Percentiles rank a stretch among this genome's conserved stretches.
Conservation (phyloP, 1,140 invertebrate genomes). For the Ceratoteleas bidentatus region DNA sequence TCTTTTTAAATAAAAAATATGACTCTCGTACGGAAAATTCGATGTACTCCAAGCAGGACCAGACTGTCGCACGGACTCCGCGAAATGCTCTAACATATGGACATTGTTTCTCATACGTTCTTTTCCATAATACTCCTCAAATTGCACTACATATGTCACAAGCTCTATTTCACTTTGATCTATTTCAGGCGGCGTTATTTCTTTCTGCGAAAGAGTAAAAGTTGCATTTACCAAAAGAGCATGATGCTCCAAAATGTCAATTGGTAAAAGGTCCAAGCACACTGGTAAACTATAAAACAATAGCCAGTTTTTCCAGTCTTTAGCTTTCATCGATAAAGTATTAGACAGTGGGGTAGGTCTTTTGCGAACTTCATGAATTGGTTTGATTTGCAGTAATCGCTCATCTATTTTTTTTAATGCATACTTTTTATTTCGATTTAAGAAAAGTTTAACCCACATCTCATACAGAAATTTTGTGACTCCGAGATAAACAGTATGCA, state of each 20-base stretch:
- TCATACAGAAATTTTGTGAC: neutral
- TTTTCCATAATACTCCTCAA: conserved; percentile 47
- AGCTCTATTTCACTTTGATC: conserved; percentile 52
- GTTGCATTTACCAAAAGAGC: conserved; percentile 42
- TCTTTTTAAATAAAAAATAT: conserved; percentile 50
- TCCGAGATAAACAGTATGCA: conserved; percentile 31
- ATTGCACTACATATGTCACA: conserved; percentile 38
- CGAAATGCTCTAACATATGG: conserved; percentile 50
- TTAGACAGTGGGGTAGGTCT: conserved; percentile 14
- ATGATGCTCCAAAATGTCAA: conserved; percentile 46
- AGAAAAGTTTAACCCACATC: no score
- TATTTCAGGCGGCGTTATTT: conserved; percentile 40
- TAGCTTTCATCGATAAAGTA: conserved; percentile 12
- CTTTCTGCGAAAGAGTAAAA: conserved; percentile 26
- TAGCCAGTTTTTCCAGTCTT: conserved; percentile 38
- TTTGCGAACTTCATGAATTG: conserved; percentile 26
- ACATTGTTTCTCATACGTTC: conserved; percentile 49
- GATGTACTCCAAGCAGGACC: conserved; percentile 55
- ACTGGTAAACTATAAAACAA: conserved; percentile 13
- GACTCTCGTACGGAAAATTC: conserved; percentile 58
- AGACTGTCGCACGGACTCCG: conserved; percentile 26
- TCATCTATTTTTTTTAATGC: conserved; percentile 27
- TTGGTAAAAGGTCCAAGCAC: conserved; percentile 24
- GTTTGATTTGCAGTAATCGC: conserved; percentile 13
- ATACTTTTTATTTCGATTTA: no score